Conservation (phyloP, 1,140 invertebrate species). For the Macrocentrus cingulum region DNA sequence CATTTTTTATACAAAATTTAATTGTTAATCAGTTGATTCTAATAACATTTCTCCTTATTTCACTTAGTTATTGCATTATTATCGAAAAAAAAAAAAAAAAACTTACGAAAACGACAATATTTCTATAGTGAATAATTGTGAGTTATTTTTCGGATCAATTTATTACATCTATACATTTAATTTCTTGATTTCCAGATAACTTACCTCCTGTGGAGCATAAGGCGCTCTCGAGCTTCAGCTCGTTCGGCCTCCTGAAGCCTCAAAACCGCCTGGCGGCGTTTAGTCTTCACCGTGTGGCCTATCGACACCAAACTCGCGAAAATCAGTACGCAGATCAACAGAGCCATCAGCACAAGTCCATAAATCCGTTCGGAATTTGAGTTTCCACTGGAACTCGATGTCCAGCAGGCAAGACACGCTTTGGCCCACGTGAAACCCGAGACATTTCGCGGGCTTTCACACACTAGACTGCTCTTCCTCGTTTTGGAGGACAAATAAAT, state of each 20-base stretch:
- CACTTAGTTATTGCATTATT: too few relatives aligned
- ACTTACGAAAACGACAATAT: too few relatives aligned
- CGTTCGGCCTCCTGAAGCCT: slow-evolving; percentile 55
- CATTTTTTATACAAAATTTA: too few relatives aligned
- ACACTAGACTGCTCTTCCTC: slow-evolving; percentile 50
- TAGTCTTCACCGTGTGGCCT: slow-evolving; percentile 60
- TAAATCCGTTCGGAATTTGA: slow-evolving; percentile 61
- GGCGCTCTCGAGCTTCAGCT: slow-evolving; percentile 59
- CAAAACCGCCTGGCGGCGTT: slow-evolving; percentile 55
- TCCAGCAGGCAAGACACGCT: slow-evolving; percentile 66
- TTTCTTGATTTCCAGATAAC: not conserved
- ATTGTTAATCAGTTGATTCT: too few relatives aligned
- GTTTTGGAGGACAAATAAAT: slow-evolving; percentile 65
- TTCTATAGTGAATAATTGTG: too few relatives aligned
- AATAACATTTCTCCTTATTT: too few relatives aligned
- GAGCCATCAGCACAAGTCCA: slow-evolving; percentile 58
- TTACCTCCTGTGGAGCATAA: slow-evolving; percentile 63
- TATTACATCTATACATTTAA: too few relatives aligned
- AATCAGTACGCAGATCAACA: slow-evolving; percentile 56
- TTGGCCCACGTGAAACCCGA: slow-evolving; percentile 67
- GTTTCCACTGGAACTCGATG: slow-evolving; percentile 34
- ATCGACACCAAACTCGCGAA: slow-evolving; percentile 54
- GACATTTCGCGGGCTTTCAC: slow-evolving; percentile 63
- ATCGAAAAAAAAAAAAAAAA: too few relatives aligned
- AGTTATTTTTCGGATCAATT: too few relatives aligned